Conservation (phyloP, 2,888 invertebrate species). For the Eudasyphora cyanicolor region DNA sequence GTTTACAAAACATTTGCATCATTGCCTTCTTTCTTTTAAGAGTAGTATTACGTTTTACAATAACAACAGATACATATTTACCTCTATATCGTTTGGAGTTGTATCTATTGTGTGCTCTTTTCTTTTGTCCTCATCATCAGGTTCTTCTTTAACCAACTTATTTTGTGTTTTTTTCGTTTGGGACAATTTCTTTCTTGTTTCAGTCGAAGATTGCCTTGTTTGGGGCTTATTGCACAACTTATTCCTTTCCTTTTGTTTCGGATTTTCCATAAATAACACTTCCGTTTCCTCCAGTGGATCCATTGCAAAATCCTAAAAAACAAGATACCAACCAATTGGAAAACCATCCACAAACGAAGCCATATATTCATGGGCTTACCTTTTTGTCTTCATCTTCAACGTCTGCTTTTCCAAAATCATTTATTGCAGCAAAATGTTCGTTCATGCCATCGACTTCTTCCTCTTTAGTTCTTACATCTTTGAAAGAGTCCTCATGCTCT, state of each 20-base stretch:
- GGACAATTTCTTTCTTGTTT: constrained; percentile 35
- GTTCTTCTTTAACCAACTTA: constrained; percentile 55
- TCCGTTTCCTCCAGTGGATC: constrained; percentile 62
- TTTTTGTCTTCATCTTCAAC: constrained; percentile 54
- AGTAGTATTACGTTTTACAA: too few species aligned
- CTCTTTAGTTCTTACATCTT: constrained; percentile 46
- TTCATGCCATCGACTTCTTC: constrained; percentile 18
- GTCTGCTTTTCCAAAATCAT: constrained; percentile 44
- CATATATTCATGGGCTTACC: constrained; percentile 1
- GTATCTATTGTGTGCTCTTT: background rate
- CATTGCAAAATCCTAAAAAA: constrained; percentile 51
- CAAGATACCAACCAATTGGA: background rate
- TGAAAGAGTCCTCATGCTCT: constrained; percentile 50
- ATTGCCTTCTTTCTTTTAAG: too few species aligned
- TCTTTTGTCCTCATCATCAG: constrained; percentile 27
- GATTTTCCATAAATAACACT: constrained; percentile 42
- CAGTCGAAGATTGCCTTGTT: constrained; percentile 15
- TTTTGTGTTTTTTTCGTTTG: constrained; percentile 43
- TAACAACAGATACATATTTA: too few species aligned
- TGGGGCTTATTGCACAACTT: background rate
- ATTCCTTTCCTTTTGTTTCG: constrained; percentile 27
- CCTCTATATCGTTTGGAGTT: constrained; percentile 27
- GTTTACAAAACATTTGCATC: too few species aligned
- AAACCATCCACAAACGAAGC: background rate
- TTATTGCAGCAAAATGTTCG: constrained; percentile 32